Base-by-base conservation (phyloP, 2,113 vertebrate species). In the Onychostruthus taczanowskii region DNA sequence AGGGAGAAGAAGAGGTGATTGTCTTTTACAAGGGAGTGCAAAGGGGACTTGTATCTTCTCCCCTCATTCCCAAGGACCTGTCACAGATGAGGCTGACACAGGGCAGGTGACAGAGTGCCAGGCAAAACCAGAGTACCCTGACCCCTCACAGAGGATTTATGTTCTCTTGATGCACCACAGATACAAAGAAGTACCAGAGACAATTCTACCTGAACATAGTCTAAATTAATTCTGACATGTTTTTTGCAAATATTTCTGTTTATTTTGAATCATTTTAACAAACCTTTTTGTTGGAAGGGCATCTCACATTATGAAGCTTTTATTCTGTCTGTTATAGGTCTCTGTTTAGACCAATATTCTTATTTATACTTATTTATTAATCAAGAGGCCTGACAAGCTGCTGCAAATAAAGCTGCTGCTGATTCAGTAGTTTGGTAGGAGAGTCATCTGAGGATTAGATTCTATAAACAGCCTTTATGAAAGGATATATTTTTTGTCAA, bases 341-440 rank as follows among this genome's bases (percentile, higher is more conserved):
- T 80, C 46, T 88, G 59, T 75, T 90, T 80, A 67, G 24, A 44
- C 64, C 46, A 62, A 37, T 63, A 49, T 16, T 26, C 8, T 83
- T 74, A 91, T 80, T 91, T 92, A 43, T 46, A 43, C n/a, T 73
- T 93, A n/a, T 13, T 87, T 87, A 90, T 81, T 93, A 93, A 75
- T 37, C 90, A 81, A 86, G 35, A 52, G 23, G 64, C 61, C 33
- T 84, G 63, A 49, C 47, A 63, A 84, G 55, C 79, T 87, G 72
- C 87, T 83, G 68, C 70, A 93, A 78, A 59, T 89, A 81, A 91
- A 91, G 44, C 62, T 82, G 49, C 20, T 76, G 74, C 8, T 91
- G 87, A 94, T 84, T 82, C 83, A 84, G 83, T 89, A 64, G 74
- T 66, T 72, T 82, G 35, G 53, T 85, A 68, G 46, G 23, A 87